Conservation (phyloP, 92 coral and sea anemone species). For the Porites rus region DNA sequence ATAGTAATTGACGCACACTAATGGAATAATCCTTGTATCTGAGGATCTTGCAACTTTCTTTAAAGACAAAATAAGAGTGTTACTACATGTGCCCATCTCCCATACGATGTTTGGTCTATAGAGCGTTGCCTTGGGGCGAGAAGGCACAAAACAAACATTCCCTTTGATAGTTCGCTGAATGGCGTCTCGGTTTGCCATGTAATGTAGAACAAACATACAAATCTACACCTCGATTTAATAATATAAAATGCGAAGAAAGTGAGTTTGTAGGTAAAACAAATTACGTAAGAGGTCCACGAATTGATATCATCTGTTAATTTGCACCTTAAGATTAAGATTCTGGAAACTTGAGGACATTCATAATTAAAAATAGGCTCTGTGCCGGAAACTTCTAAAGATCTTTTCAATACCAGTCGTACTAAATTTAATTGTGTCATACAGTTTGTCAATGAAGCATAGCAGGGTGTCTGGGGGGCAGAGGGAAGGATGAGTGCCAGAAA, state of each 20-base stretch:
- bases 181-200: slow-evolving; percentile 19
- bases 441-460: slow-evolving; percentile 21
- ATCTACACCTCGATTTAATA: slow-evolving; percentile 10
- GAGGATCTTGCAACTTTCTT: background rate
- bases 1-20: background rate
- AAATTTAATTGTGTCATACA: slow-evolving; percentile 44
- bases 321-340: slow-evolving; percentile 11
- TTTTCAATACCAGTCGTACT: slow-evolving; percentile 23
- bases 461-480: slow-evolving; percentile 31
- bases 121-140: slow-evolving; percentile 27
- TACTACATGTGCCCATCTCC: background rate
- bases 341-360: slow-evolving; percentile 18
- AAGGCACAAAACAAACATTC: slow-evolving; percentile 26
- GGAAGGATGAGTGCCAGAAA: background rate
- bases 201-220: background rate
- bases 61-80: background rate
- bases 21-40: background rate
- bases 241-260: background rate
- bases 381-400: slow-evolving; percentile 58
- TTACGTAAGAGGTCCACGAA: background rate
- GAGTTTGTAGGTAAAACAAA: background rate
- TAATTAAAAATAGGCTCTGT: slow-evolving; percentile 29
- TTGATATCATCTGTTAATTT: slow-evolving; percentile 1
- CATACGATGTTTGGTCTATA: slow-evolving; percentile 43
- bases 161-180: background rate